These are phyloP conservation scores for Caracal caracal DNA, from an alignment of 2,113 vertebrate species.

Conservation along the genomic window DNA sequence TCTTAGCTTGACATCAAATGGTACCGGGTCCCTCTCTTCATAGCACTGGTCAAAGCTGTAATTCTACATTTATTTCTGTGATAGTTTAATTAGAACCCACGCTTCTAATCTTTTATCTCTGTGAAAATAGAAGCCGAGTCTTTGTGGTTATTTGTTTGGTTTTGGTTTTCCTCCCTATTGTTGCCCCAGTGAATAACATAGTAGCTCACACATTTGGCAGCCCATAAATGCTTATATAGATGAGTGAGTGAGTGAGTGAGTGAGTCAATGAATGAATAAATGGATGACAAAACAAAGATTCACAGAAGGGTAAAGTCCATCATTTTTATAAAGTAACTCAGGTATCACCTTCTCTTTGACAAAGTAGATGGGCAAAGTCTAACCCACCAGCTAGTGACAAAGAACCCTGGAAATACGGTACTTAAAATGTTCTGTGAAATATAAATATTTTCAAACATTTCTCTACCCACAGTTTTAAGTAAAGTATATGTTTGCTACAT, in stretches of 20 bases:
- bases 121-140: not conserved
- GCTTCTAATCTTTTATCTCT: not conserved
- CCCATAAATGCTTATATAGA: not conserved
- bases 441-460: not conserved
- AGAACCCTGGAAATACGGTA: not conserved
- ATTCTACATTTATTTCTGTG: not conserved
- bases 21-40: not conserved
- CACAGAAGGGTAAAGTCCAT: not conserved
- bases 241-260: not conserved
- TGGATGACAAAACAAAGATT: not conserved
- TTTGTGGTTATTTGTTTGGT: not conserved
- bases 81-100: no score
- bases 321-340: not conserved
- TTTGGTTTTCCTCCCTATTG: not conserved
- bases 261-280: not conserved
- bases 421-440: not conserved
- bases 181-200: not conserved
- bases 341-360: not conserved
- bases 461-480: not conserved
- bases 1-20: not conserved
- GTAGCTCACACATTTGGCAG: not conserved
- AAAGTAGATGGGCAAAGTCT: not conserved
- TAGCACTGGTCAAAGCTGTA: not conserved
- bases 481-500: not conserved
- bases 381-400: not conserved